Conservation (phyloP, 1,140 invertebrate genomes). For the Listronotus oregonensis region DNA sequence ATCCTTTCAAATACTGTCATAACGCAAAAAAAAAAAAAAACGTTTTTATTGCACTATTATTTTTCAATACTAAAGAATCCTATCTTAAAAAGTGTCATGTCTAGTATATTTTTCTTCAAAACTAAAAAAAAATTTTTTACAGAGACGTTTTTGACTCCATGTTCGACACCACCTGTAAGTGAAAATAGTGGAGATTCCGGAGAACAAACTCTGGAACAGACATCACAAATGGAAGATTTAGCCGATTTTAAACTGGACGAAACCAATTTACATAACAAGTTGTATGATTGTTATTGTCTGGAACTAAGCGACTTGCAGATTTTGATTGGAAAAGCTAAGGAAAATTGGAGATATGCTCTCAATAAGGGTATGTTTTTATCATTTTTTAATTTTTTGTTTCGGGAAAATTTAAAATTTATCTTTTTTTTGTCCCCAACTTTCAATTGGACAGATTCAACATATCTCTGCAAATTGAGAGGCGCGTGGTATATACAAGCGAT, state of each 20-base stretch:
- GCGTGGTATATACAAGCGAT: slow-evolving; percentile 81
- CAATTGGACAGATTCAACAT: slow-evolving; percentile 93
- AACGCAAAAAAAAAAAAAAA: too few relatives aligned
- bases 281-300: slow-evolving; percentile 84
- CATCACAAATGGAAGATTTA: slow-evolving; percentile 39
- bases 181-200: slow-evolving; percentile 64
- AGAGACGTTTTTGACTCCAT: slow-evolving; percentile 86
- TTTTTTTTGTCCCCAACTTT: slow-evolving; percentile 61
- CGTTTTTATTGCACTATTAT: too few relatives aligned
- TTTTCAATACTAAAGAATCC: too few relatives aligned
- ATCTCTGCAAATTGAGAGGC: slow-evolving; percentile 78
- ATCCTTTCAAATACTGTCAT: too few relatives aligned
- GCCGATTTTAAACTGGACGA: slow-evolving; percentile 61
- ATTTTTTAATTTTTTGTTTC: too few relatives aligned
- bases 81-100: too few relatives aligned
- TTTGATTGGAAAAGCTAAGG: slow-evolving; percentile 81
- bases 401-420: too few relatives aligned
- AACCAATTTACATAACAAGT: slow-evolving; percentile 69
- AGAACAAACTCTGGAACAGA: slow-evolving; percentile 42
- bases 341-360: slow-evolving; percentile 89
- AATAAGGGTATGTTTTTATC: slow-evolving; percentile 61
- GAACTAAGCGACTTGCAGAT: slow-evolving; percentile 88
- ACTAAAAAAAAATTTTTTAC: slow-evolving; percentile 6
- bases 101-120: too few relatives aligned
- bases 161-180: slow-evolving; percentile 87